Conservation (phyloP, 2,113 vertebrate species). For the Collichthys lucidus region DNA sequence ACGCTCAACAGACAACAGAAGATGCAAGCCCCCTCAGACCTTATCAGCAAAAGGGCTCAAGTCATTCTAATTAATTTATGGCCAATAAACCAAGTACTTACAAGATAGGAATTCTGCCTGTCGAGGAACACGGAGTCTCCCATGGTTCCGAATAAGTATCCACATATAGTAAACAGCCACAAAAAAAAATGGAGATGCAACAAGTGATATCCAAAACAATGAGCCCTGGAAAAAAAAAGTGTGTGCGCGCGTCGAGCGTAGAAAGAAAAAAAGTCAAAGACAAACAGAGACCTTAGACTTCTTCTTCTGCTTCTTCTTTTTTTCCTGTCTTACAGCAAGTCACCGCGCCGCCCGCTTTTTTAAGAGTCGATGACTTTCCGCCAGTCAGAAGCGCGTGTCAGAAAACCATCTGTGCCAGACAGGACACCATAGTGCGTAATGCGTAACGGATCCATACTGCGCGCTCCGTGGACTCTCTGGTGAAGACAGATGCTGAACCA, state of each 20-base stretch:
- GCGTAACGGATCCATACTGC: constrained; percentile 78
- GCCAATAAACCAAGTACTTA: constrained; percentile 82
- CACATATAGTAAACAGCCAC: constrained; percentile 75
- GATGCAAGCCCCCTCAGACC: neutral
- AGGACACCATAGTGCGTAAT: constrained; percentile 58
- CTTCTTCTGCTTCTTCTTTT: neutral
- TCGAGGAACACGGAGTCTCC: constrained; percentile 89
- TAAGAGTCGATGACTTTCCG: constrained; percentile 25
- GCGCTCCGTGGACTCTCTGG: constrained; percentile 62
- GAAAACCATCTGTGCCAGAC: constrained; percentile 41
- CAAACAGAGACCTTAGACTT: neutral
- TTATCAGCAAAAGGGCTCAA: constrained; percentile 20
- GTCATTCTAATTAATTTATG: constrained; percentile 18
- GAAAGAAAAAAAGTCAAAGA: constrained; percentile 16
- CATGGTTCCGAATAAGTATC: constrained; percentile 80
- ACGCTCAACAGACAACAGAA: neutral
- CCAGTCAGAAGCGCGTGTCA: constrained; percentile 49
- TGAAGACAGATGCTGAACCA: constrained; percentile 66
- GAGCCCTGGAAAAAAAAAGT: constrained; percentile 41
- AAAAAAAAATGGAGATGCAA: constrained; percentile 22
- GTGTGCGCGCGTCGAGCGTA: constrained; percentile 7
- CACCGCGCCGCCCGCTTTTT: neutral
- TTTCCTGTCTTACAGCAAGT: neutral
- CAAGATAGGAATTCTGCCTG: constrained; percentile 89
- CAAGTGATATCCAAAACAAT: constrained; percentile 36